Evolutionary conservation across 23 tunicate species (phyloP), one percentile per base, ranked within the genome.

Genomic region (Diplosoma virens): DNA sequence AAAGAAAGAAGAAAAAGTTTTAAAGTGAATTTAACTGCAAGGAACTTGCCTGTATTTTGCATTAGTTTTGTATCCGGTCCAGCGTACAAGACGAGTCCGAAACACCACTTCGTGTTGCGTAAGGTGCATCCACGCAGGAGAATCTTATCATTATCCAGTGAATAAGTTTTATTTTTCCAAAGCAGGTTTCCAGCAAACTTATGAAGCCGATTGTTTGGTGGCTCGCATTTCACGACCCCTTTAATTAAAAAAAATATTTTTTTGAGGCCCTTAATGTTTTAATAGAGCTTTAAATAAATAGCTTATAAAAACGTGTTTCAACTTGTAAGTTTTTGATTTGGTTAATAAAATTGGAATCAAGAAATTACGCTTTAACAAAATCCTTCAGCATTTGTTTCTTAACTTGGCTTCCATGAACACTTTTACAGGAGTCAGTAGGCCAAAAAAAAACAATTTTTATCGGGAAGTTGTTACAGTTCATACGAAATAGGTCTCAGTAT

Each of bases 31-130:
- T n/a, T n/a, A n/a, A n/a, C n/a, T n/a, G n/a, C n/a, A n/a, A n/a
- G n/a, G n/a, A n/a, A 27, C 82, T 66, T 25, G 75, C 97, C 97
- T 63, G 93, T 67, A 54, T 95, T 95, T 59, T 81, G 80, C 99
- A 95, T 95, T 0, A 95, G 84, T 63, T 95, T 95, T 4, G 99
- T 95, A 56, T 95, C 99, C 1, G 96, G 79, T 0, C 99, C 99
- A 1, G 97, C 88, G 59, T 83, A 95, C 25, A 95, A 77, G 0
- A 95, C 93, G 3, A 89, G 70, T 4, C 99, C 99, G 33, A 80
- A 84, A 46, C 97, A 92, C 99, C 99, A 95, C 41, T 81, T 73
- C 6, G 95, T 92, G 81, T 95, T 95, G n/a, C 99, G 73, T 47
- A 95, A 59, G 0, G 76, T 89, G 77, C 97, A 89, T 4, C 99